Evolutionary conservation across 2,888 invertebrate genomes (phyloP), one percentile per base, ranked within the genome.

Genomic region (Sarcophaga variegata): DNA sequence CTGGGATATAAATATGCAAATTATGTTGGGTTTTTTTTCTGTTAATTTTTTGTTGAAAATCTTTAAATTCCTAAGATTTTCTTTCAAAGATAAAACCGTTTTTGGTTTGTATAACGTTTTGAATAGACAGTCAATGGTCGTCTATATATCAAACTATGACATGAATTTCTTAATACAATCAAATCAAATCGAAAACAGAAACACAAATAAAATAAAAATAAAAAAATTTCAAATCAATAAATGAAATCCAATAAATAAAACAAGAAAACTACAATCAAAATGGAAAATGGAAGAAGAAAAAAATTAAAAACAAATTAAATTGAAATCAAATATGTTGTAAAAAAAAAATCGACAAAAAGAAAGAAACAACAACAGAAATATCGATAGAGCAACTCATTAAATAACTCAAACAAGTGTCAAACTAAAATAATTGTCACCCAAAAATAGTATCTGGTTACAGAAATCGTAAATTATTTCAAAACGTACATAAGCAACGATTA

Each of bases 371-470:
- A 76, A 64, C 66, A 49, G 59, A 59, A 66, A 69, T 79, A 82
- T 80, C 69, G 85, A 80, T 77, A 71, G 62, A 86, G 84, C 86
- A 86, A 87, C 83, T 86, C 86, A 89, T 89, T 88, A 88, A 88
- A 89, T 89, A 89, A 89, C 85, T 88, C 87, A 88, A 88, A 89
- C 88, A 80, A 86, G 88, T 89, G 89, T 90, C 89, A 89, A 89
- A 89, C 86, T 80, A 88, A 89, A 89, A 89, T 88, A 89, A 89
- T 89, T 89, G 88, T 89, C 87, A 88, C 85, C 88, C 86, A 89
- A 88, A 88, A 88, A 87, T 87, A 80, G 87, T 88, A 88, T 88
- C 87, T 62, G 45, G 84, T 88, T 88, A 86, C 88, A 87, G 74
- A 84, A 78, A 85, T 85, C 85, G 85, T 85, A 88, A 88, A 88